Conservation (phyloP, 1,140 invertebrate genomes). For the Oncopodura yosiiana region DNA sequence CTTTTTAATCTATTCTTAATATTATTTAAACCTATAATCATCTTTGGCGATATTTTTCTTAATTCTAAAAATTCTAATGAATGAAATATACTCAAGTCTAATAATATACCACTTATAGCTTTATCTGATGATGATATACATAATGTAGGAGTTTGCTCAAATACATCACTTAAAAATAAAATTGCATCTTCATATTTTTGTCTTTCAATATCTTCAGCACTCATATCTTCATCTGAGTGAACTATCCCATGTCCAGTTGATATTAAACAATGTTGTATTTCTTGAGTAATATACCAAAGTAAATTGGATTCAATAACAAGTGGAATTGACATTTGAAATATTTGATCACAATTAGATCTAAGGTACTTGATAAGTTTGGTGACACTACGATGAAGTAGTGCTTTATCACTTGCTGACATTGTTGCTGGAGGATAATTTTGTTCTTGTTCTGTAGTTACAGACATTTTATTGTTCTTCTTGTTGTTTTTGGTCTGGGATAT, state of each 20-base stretch:
- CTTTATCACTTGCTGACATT: not conserved
- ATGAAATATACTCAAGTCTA: slow-evolving; percentile 27
- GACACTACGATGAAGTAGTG: not conserved
- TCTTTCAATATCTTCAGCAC: not conserved
- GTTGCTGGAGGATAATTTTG: not conserved
- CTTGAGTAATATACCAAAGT: slow-evolving; percentile 14
- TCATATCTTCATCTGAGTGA: slow-evolving; percentile 5
- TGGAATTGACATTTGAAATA: slow-evolving; percentile 27
- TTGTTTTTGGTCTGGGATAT: not conserved
- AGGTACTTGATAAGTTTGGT: slow-evolving; percentile 21
- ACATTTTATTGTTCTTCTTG: not conserved
- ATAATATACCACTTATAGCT: slow-evolving; percentile 1
- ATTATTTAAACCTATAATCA: slow-evolving; percentile 11
- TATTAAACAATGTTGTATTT: slow-evolving; percentile 10
- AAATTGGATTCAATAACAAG: slow-evolving; percentile 28
- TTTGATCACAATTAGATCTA: slow-evolving; percentile 29
- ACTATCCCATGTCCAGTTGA: slow-evolving; percentile 11
- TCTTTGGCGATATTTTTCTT: slow-evolving; percentile 22
- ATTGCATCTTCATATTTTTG: slow-evolving; percentile 17
- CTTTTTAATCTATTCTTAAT: slow-evolving; percentile 18
- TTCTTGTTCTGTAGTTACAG: not conserved
- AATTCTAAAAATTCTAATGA: slow-evolving; percentile 28
- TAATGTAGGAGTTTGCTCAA: slow-evolving; percentile 31
- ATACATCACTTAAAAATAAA: slow-evolving; percentile 29
- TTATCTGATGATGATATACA: slow-evolving; percentile 11